phyloP scores from a whole-genome alignment of 2,113 vertebrate genomes.

The Apus apus region DNA sequence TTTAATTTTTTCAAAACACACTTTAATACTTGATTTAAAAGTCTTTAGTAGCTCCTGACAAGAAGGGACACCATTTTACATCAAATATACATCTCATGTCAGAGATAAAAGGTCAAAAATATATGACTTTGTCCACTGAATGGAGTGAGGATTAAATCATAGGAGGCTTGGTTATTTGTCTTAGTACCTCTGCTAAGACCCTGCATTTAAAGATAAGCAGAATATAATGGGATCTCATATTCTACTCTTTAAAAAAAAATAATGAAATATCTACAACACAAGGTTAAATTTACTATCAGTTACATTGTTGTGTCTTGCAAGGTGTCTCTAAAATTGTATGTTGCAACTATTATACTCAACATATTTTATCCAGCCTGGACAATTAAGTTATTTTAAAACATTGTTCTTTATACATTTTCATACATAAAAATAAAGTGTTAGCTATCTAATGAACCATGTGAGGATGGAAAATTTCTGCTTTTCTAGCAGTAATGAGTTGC shows the following conservation, averaged over 20 bases:
- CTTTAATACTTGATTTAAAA: slow-evolving; percentile 18
- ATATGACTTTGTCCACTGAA: background rate
- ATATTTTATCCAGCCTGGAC: slow-evolving; percentile 40
- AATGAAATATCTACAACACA: background rate
- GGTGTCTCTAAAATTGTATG: background rate
- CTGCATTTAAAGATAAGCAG: background rate
- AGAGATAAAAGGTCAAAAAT: slow-evolving; percentile 9
- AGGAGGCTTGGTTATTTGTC: background rate
- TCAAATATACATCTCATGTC: background rate
- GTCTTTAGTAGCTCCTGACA: slow-evolving; percentile 24
- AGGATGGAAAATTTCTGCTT: slow-evolving; percentile 47
- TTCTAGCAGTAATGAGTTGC: background rate
- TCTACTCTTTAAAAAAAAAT: background rate
- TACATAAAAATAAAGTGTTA: slow-evolving; percentile 49
- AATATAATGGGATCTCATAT: background rate
- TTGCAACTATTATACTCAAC: slow-evolving; percentile 3
- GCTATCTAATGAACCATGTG: slow-evolving; percentile 50
- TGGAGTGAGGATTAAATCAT: background rate
- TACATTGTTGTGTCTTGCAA: background rate
- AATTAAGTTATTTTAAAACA: slow-evolving; percentile 64
- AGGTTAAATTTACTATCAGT: background rate
- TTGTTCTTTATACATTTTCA: slow-evolving; percentile 43
- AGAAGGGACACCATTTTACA: background rate
- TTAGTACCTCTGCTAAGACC: background rate
- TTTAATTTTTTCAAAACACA: background rate